A percentile compares a stretch with the other conserved stretches of the same genome.
These are phyloP conservation scores for Chloroceryle amazona DNA, from an alignment of 2,797 vertebrate genomes.

Conservation along the genomic window DNA sequence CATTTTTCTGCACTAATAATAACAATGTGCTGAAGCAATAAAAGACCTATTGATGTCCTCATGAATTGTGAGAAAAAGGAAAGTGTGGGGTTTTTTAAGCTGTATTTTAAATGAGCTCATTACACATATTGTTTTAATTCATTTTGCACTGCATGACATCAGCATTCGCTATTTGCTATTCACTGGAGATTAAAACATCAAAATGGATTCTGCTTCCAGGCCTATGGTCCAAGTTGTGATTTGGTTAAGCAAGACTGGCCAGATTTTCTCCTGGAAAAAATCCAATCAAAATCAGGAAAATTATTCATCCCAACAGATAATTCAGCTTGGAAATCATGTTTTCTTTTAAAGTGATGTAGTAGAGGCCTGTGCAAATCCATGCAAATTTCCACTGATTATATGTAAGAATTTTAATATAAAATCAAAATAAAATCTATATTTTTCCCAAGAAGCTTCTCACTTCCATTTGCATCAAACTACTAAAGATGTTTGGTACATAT, in stretches of 20 bases:
- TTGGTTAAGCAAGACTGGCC: constrained; percentile 23
- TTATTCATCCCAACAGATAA: constrained; percentile 37
- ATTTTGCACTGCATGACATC: constrained; percentile 32
- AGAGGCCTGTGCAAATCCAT: background rate
- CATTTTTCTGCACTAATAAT: constrained; percentile 17
- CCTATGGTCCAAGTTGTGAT: constrained; percentile 21
- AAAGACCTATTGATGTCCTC: constrained; percentile 18
- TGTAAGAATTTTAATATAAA: background rate
- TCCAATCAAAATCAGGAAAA: constrained; percentile 62
- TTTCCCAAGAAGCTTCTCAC: background rate
- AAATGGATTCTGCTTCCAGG: constrained; percentile 41
- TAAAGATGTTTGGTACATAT: background rate
- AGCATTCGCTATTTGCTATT: constrained; percentile 43
- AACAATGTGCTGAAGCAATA: background rate
- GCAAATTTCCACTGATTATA: background rate
- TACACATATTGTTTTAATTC: constrained; percentile 57
- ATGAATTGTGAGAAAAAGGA: constrained; percentile 2
- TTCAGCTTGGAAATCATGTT: background rate
- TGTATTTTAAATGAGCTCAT: constrained; percentile 57
- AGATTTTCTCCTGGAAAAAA: constrained; percentile 54
- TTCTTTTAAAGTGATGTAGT: constrained; percentile 21
- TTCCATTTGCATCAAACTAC: background rate
- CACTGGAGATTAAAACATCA: constrained; percentile 47
- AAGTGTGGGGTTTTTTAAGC: background rate
- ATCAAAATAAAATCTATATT: background rate